Conservation (phyloP, 2,888 invertebrate species). For the Hypena proboscidalis region DNA sequence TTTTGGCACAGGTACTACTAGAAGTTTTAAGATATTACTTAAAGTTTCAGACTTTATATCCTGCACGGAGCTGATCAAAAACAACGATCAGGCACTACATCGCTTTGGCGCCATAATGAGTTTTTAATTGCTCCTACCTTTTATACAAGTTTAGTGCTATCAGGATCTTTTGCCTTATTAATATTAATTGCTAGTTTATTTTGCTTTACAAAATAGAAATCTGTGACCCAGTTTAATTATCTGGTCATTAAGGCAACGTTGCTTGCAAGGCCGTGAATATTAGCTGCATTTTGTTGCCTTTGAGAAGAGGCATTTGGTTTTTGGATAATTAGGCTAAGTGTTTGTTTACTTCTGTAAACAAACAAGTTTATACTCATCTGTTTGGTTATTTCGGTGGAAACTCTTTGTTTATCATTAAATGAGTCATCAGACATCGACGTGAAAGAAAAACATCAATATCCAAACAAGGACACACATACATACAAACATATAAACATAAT, state of each 20-base stretch:
- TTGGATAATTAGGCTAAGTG: too few relatives aligned
- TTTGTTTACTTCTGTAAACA: too few relatives aligned
- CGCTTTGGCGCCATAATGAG: conserved; percentile 41
- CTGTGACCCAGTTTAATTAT: conserved; percentile 21
- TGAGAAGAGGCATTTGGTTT: too few relatives aligned
- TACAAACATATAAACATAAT: too few relatives aligned
- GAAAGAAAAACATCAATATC: too few relatives aligned
- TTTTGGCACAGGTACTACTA: conserved; percentile 5
- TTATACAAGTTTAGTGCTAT: conserved; percentile 15
- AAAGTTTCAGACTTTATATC: conserved; percentile 11
- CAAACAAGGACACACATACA: too few relatives aligned
- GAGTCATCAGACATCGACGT: too few relatives aligned
- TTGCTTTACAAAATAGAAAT: conserved; percentile 23
- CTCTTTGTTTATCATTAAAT: too few relatives aligned
- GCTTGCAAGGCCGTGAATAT: too few relatives aligned
- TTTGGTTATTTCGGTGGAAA: too few relatives aligned
- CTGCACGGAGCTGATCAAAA: conserved; percentile 16
- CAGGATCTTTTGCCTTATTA: conserved; percentile 30
- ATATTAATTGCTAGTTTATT: conserved; percentile 38
- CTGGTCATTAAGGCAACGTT: conserved; percentile 13
- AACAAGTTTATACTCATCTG: too few relatives aligned
- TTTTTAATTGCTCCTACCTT: conserved; percentile 48
- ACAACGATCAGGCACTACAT: conserved; percentile 13
- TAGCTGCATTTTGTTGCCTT: too few relatives aligned
- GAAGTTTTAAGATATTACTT: conserved; percentile 6